These are phyloP conservation scores for Aphelenchoides bicaudatus DNA, from an alignment of 2,888 invertebrate genomes.

Conservation along the genomic window DNA sequence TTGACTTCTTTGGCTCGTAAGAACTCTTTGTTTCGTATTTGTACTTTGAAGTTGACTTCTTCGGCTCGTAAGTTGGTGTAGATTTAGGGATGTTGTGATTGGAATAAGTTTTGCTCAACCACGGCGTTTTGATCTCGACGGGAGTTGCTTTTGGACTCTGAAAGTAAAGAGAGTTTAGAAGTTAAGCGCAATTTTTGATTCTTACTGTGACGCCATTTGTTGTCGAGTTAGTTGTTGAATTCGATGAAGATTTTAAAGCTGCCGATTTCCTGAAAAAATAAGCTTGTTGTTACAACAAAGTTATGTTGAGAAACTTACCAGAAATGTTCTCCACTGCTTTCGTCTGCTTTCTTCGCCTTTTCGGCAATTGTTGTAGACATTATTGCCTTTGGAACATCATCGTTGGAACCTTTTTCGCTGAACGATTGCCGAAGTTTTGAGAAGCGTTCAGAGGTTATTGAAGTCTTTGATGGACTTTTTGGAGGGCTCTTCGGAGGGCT, in stretches of 20 bases:
- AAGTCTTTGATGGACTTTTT: too few species aligned
- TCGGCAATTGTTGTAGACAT: too few species aligned
- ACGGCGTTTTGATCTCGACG: conserved; percentile 8
- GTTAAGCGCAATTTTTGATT: too few species aligned
- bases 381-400: too few species aligned
- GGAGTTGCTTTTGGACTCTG: neutral
- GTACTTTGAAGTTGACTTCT: too few species aligned
- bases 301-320: conserved; percentile 14
- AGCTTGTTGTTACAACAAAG: neutral
- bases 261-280: too few species aligned
- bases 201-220: too few species aligned
- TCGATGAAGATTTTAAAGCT: too few species aligned
- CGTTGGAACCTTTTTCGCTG: neutral
- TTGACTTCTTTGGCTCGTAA: too few species aligned
- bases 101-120: neutral
- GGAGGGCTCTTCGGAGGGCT: too few species aligned
- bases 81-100: neutral
- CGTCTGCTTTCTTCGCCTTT: neutral
- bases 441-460: conserved; percentile 9
- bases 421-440: conserved; percentile 12
- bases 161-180: neutral
- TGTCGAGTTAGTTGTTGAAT: too few species aligned
- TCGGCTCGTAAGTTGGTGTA: neutral
- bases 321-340: conserved; percentile 2
- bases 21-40: too few species aligned